Evolutionary conservation across 2,888 invertebrate species (phyloP), one percentile per base, ranked within the genome.

Genomic region (Chymomyza caudatula): DNA sequence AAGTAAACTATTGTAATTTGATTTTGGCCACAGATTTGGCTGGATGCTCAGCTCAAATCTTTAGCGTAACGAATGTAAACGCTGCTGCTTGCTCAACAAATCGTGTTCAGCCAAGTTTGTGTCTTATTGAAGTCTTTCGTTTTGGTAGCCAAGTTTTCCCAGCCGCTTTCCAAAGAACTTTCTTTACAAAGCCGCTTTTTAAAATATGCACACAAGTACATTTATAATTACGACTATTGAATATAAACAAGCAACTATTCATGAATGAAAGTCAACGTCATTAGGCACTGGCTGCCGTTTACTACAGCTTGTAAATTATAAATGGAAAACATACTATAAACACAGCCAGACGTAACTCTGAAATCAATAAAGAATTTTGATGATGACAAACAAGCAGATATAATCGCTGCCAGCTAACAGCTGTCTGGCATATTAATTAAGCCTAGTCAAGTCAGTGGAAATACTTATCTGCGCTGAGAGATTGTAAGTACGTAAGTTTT

Each of bases 201-300:
- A 47, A 47, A 47, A 65, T 63, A 71, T 63, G 69, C 63, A 68
- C 66, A 44, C n/a, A 56, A 19, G 37, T 25, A 61, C 60, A 59
- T 43, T 15, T 57, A 70, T 63, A 54, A 55, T 42, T 29, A 67
- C 71, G 67, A 63, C 59, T 51, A 29, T 56, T 68, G 80, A 67
- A 84, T 81, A 77, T 60, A 66, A 69, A 81, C 4, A 57, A 1
- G n/a, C 23, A 25, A 23, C 23, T 19, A 62, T 78, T 80, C 73
- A 81, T 81, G 84, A 81, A 84, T 84, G 80, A 81, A 84, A 81
- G 78, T 82, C 77, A 63, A 63, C 77, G 70, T 70, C 76, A 74
- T 77, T 67, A 66, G 67, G 51, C 15, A 17, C 29, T 37, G 29
- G 29, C 29, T 11, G 29, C 29, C 29, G 29, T 37, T 37, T 37